Percentiles rank a stretch among this genome's conserved stretches.
These are phyloP conservation scores for Fukomys damarensis DNA, from an alignment of 2,113 vertebrate species.

Conservation along the genomic window DNA sequence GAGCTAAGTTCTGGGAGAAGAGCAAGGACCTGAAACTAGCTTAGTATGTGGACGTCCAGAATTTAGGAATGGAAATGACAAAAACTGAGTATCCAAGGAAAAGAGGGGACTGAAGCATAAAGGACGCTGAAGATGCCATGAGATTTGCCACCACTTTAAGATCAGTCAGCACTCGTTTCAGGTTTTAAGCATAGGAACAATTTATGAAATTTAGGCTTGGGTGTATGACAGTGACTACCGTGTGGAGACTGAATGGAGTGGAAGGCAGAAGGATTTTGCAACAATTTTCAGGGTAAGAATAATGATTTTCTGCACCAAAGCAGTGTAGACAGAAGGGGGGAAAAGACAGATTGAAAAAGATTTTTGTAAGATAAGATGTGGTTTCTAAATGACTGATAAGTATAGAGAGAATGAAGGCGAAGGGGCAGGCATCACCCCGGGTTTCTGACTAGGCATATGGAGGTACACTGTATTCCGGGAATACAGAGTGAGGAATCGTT, in stretches of 20 bases:
- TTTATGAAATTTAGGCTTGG: neutral
- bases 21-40: neutral
- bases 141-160: neutral
- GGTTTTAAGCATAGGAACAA: neutral
- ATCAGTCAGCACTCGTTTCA: neutral
- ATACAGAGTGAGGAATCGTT: neutral
- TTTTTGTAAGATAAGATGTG: neutral
- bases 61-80: neutral
- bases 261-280: slow-evolving; percentile 10
- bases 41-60: neutral
- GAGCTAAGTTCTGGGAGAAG: neutral
- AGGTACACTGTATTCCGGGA: neutral
- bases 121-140: neutral
- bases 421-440: neutral
- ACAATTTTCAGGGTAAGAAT: slow-evolving; percentile 4
- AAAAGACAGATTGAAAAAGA: neutral
- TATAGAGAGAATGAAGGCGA: neutral
- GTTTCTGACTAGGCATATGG: neutral
- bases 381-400: neutral
- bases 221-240: neutral
- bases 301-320: neutral
- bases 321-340: neutral
- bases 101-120: neutral
- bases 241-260: neutral
- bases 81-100: neutral